phyloP scores from a whole-genome alignment of 2,888 invertebrate species.

The Drosophila infuscata region DNA sequence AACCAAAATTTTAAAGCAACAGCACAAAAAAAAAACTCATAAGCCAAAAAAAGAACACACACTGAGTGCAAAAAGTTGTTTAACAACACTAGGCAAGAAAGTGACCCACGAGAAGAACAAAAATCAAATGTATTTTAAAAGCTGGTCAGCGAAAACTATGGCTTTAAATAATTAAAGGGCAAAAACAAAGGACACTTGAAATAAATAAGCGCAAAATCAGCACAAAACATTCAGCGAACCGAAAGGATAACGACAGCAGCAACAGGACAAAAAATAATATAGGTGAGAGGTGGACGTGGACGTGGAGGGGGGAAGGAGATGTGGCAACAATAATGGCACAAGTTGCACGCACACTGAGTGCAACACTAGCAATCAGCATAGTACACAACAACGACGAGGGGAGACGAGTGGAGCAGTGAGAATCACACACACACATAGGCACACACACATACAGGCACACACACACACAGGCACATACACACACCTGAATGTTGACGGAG shows the following conservation, averaged over 20 bases:
- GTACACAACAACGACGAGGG: slow-evolving; percentile 21
- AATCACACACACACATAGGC: slow-evolving; percentile 27
- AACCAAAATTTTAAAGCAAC: slow-evolving; percentile 21
- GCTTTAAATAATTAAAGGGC: slow-evolving; percentile 62
- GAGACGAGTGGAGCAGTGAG: slow-evolving; percentile 4
- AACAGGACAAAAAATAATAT: slow-evolving; percentile 5
- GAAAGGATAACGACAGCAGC: slow-evolving; percentile 59
- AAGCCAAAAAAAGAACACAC: slow-evolving; percentile 8
- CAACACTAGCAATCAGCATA: slow-evolving; percentile 54
- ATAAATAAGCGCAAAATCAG: slow-evolving; percentile 70
- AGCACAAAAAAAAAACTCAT: neutral
- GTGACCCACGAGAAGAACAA: neutral
- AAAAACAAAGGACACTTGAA: slow-evolving; percentile 63
- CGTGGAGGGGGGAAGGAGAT: slow-evolving; percentile 1
- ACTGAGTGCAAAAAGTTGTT: neutral
- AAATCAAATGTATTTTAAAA: slow-evolving; percentile 13
- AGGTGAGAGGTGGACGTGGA: too few relatives aligned
- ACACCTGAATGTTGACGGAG: slow-evolving; percentile 22
- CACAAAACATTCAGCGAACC: slow-evolving; percentile 65
- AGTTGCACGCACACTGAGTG: slow-evolving; percentile 53
- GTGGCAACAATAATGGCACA: slow-evolving; percentile 55
- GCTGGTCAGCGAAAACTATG: slow-evolving; percentile 34
- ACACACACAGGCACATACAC: slow-evolving; percentile 25
- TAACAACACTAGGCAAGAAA: slow-evolving; percentile 10
- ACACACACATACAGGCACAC: slow-evolving; percentile 21